These are phyloP conservation scores for Fundulus diaphanus DNA, from an alignment of 2,797 vertebrate genomes.

Conservation along the genomic window DNA sequence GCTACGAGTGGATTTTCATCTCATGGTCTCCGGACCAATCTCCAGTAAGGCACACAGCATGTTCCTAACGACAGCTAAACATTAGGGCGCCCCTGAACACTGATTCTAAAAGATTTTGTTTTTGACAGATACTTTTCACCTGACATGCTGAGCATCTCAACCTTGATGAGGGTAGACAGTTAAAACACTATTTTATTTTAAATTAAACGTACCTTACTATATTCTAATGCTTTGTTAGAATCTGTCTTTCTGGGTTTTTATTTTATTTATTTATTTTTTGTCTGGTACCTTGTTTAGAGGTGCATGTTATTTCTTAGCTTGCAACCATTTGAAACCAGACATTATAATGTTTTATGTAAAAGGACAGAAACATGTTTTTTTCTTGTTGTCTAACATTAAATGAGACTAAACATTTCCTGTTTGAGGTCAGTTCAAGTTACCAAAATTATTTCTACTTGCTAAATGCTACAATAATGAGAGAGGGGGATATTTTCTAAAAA, in stretches of 20 bases:
- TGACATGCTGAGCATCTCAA: no score
- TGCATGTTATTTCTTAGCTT: background rate
- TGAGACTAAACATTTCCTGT: background rate
- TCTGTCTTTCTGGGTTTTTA: background rate
- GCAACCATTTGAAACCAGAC: background rate
- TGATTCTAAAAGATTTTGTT: background rate
- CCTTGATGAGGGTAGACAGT: no score
- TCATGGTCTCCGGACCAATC: slow-evolving; percentile 99
- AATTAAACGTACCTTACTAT: background rate
- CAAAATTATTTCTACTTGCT: background rate
- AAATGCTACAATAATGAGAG: background rate
- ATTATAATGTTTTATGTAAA: background rate
- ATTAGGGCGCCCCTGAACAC: background rate
- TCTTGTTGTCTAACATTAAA: background rate
- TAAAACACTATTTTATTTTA: background rate
- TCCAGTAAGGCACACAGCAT: slow-evolving; percentile 80
- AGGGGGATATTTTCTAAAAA: background rate
- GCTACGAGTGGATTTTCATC: slow-evolving; percentile 97
- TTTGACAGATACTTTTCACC: no score
- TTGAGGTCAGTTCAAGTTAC: background rate
- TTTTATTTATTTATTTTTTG: no score
- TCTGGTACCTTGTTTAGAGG: background rate
- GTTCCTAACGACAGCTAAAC: background rate
- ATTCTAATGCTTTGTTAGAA: background rate
- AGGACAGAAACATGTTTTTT: background rate